Conservation (phyloP, 2,113 vertebrate species). For the Hipposideros armiger region DNA sequence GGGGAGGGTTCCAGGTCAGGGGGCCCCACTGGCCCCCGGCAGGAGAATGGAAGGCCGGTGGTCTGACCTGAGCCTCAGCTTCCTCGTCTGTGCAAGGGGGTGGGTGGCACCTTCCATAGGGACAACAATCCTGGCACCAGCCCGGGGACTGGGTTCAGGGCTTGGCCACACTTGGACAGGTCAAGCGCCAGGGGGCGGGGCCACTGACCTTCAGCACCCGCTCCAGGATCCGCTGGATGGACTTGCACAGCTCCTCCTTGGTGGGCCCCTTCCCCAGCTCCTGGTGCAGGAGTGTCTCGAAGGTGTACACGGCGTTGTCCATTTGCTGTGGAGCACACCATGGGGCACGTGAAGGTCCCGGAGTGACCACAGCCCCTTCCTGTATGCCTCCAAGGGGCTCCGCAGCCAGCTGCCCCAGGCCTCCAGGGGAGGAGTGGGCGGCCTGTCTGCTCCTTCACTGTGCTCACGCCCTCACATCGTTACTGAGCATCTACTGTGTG, state of each 20-base stretch:
- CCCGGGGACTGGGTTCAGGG: not conserved
- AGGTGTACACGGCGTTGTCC: constrained; percentile 96
- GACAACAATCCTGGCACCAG: not conserved
- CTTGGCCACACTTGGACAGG: not conserved
- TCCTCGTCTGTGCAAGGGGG: not conserved
- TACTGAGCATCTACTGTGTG: not conserved
- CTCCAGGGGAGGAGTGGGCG: rapidly evolving
- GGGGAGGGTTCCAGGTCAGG: not conserved
- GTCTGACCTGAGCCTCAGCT: not conserved
- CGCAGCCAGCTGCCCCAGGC: not conserved
- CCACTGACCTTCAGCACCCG: constrained; percentile 95
- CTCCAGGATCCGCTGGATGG: constrained; percentile 95
- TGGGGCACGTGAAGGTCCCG: rapidly evolving
- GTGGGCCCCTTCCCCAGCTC: constrained; percentile 90
- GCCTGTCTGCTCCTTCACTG: rapidly evolving
- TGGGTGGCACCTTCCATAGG: rapidly evolving
- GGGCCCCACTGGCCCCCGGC: not conserved
- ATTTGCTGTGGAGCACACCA: constrained; percentile 91
- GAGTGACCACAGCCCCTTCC: not conserved
- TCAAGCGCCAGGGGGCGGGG: not conserved
- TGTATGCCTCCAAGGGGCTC: rapidly evolving
- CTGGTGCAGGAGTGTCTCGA: constrained; percentile 97
- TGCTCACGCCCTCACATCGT: too few relatives aligned
- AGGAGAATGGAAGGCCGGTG: not conserved
- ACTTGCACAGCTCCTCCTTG: constrained; percentile 92